Evolutionary conservation across 2,797 vertebrate genomes (phyloP).

Genomic region (Halcyon leucocephala): DNA sequence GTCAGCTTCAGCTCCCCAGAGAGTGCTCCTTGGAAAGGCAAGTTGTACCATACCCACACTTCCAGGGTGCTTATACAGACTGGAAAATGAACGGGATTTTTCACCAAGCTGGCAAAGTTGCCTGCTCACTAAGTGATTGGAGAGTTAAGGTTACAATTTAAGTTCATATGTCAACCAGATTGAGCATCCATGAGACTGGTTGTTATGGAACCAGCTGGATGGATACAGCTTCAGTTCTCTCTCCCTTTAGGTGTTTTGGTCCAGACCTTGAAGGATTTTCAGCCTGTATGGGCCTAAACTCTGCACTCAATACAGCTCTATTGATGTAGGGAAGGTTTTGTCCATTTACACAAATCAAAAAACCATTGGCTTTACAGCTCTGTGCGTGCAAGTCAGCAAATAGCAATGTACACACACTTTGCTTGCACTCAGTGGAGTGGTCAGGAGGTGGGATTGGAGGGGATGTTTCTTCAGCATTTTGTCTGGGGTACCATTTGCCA

Average conservation of each 20-base stretch:
- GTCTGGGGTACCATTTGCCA: neutral
- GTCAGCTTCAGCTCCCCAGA: neutral
- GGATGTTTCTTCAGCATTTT: neutral
- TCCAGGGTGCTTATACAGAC: accelerated
- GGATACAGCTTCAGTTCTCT: neutral
- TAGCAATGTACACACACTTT: neutral
- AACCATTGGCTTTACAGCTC: neutral
- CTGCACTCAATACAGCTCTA: neutral
- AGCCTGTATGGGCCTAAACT: neutral
- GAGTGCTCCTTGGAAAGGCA: neutral
- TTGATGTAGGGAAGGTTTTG: neutral
- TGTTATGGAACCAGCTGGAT: neutral
- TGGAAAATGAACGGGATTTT: neutral
- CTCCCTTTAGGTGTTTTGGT: neutral
- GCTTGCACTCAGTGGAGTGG: neutral
- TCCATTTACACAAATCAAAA: neutral
- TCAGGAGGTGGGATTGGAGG: neutral
- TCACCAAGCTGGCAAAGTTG: neutral
- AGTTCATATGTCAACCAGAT: neutral
- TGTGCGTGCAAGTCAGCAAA: neutral
- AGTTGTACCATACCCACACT: neutral
- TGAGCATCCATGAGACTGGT: neutral
- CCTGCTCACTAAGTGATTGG: neutral
- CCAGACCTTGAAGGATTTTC: neutral
- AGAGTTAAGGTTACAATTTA: neutral